These are phyloP conservation scores for Arion vulgaris DNA, from an alignment of 1,140 invertebrate genomes.

Conservation along the genomic window DNA sequence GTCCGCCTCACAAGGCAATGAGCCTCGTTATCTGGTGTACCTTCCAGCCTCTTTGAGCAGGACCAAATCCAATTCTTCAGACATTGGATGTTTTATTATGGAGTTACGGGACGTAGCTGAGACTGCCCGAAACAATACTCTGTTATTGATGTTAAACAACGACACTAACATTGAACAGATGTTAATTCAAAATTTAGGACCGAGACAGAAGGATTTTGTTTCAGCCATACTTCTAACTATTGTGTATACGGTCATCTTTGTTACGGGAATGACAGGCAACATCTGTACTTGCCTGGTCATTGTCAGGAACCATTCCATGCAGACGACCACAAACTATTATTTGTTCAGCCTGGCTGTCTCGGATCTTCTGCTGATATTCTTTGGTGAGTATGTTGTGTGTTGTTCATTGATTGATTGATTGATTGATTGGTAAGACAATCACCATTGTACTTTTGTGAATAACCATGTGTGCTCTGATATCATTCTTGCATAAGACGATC, in stretches of 20 bases:
- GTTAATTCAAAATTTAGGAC: conserved; percentile 48
- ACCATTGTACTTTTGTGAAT: too few relatives aligned
- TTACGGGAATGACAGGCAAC: conserved; percentile 65
- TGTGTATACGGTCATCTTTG: conserved; percentile 64
- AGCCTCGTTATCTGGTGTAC: too few relatives aligned
- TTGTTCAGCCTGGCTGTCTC: conserved; percentile 93
- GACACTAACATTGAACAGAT: conserved; percentile 37
- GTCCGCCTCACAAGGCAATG: too few relatives aligned
- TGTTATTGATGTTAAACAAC: background rate
- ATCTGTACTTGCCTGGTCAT: conserved; percentile 68
- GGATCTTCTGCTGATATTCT: conserved; percentile 86
- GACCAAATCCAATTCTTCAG: too few relatives aligned
- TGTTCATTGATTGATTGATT: too few relatives aligned
- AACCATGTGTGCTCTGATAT: too few relatives aligned
- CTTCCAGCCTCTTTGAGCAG: too few relatives aligned
- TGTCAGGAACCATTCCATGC: conserved; percentile 77
- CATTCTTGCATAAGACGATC: too few relatives aligned
- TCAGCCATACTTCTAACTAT: conserved; percentile 49
- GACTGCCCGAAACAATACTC: too few relatives aligned
- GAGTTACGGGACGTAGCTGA: too few relatives aligned
- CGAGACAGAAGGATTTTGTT: conserved; percentile 42
- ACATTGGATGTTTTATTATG: too few relatives aligned
- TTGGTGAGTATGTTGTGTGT: conserved; percentile 66
- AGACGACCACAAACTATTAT: conserved; percentile 86
- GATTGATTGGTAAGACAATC: too few relatives aligned